These are phyloP conservation scores for Dioctria rufipes DNA, from an alignment of 2,888 invertebrate genomes.

Conservation along the genomic window DNA sequence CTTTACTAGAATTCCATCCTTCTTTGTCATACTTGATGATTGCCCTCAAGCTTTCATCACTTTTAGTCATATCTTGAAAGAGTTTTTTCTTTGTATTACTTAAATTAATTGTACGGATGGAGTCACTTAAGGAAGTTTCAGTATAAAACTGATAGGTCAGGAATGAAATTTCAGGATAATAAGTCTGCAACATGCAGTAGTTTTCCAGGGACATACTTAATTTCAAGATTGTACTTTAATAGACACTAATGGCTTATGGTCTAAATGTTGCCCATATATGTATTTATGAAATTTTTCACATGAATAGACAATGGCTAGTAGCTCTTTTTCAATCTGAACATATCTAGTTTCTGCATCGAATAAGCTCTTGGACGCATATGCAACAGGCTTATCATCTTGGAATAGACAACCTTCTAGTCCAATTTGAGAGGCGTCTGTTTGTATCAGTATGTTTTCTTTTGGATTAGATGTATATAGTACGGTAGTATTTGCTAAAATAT, in stretches of 20 bases:
- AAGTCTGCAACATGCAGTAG: constrained; percentile 59
- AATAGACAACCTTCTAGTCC: constrained; percentile 58
- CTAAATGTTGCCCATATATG: constrained; percentile 59
- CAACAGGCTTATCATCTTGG: constrained; percentile 58
- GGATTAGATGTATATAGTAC: too few relatives aligned
- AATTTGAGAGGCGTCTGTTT: too few relatives aligned
- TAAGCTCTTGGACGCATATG: constrained; percentile 53
- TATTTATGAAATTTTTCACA: constrained; percentile 60
- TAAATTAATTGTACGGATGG: neutral
- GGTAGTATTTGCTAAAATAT: too few relatives aligned
- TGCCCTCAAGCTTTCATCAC: neutral
- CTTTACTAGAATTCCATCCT: too few relatives aligned
- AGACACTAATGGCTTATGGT: constrained; percentile 57
- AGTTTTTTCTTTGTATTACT: constrained; percentile 17
- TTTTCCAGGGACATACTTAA: constrained; percentile 61
- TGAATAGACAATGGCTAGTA: constrained; percentile 59
- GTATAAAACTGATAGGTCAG: too few relatives aligned
- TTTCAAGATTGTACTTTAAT: constrained; percentile 59
- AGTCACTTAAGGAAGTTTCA: constrained; percentile 46
- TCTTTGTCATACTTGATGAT: neutral
- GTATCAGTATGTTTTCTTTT: too few relatives aligned
- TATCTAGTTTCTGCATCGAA: constrained; percentile 56
- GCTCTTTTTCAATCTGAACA: constrained; percentile 56
- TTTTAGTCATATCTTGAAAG: constrained; percentile 42
- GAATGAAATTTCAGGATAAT: constrained; percentile 54